Evolutionary conservation across 2,113 vertebrate genomes (phyloP).

Genomic region (Choloepus hoffmanni): DNA sequence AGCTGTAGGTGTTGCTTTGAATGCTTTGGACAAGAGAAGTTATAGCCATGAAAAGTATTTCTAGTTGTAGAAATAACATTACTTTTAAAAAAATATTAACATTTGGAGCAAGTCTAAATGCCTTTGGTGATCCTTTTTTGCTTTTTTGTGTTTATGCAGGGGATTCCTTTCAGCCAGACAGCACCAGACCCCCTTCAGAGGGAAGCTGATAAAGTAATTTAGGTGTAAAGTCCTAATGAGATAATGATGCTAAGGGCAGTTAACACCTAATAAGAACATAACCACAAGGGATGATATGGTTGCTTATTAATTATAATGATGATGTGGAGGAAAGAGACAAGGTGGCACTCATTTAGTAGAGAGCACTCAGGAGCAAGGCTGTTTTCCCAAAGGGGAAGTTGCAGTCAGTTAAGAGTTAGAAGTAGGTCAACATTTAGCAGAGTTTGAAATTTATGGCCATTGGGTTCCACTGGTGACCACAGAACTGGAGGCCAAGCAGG

Average conservation of each 20-base stretch:
- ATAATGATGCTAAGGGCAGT: slow-evolving; percentile 74
- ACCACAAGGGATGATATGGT: slow-evolving; percentile 78
- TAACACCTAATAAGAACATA: slow-evolving; percentile 76
- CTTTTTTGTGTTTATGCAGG: slow-evolving; percentile 33
- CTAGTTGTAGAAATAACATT: slow-evolving; percentile 26
- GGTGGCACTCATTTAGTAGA: slow-evolving; percentile 71
- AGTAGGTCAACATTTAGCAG: slow-evolving; percentile 61
- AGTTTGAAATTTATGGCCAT: slow-evolving; percentile 33
- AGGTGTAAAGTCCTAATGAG: slow-evolving; percentile 75
- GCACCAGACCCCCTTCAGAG: slow-evolving; percentile 65
- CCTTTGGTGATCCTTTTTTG: not conserved
- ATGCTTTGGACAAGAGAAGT: slow-evolving; percentile 23
- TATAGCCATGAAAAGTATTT: slow-evolving; percentile 48
- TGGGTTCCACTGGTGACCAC: slow-evolving; percentile 38
- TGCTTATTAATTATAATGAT: slow-evolving; percentile 80
- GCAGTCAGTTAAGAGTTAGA: slow-evolving; percentile 68
- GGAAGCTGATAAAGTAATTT: slow-evolving; percentile 79
- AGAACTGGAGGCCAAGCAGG: not conserved
- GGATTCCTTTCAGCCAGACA: slow-evolving; percentile 52
- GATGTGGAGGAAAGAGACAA: slow-evolving; percentile 80
- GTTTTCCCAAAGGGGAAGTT: slow-evolving; percentile 61
- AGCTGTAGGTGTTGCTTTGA: slow-evolving; percentile 32
- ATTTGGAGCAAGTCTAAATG: slow-evolving; percentile 49
- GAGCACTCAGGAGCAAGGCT: slow-evolving; percentile 62
- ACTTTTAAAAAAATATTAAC: slow-evolving; percentile 49